Evolutionary conservation across 2,113 vertebrate genomes (phyloP), one percentile per base, ranked within the genome.

Genomic region (Nycticorax nycticorax): DNA sequence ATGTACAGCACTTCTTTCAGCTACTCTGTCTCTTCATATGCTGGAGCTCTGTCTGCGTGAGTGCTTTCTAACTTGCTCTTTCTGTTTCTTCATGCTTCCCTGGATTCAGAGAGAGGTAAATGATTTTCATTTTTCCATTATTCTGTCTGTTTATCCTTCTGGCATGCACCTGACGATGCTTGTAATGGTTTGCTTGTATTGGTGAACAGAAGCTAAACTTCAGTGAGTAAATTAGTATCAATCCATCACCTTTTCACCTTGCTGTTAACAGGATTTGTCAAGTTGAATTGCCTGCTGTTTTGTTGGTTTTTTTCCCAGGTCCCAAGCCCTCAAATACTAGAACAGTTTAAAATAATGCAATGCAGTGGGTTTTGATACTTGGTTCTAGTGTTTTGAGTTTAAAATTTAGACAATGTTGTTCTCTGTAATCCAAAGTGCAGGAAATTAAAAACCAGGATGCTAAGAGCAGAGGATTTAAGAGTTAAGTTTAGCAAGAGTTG

Each of bases 51-150:
- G 71, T 86, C 78, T 93, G 26, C 3, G 12, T 85, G 92, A 93
- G 84, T 67, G 77, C 93, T 83, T 93, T 92, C 97, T 98, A 98
- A 98, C 97, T 45, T 96, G 91, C 69, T 98, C 94, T 98, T 97
- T 98, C 97, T 98, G 56, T 98, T 98, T 97, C 95, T 97, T 97
- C 97, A 98, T 97, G 98, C 99, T 98, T 97, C 85, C 98, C 95
- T 60, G 99, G 99, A 99, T 85, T 97, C 98, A 99, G 99, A 98
- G 99, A 99, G 98, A 99, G 98, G 98, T 99, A 99, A 99, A 97
- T 84, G 5, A 52, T 91, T 96, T 97, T 96, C 30, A 1, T 87
- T 96, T 97, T 88, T 94, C 73, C 30, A 10, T 89, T 91, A 53
- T 92, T 47, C 52, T 47, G 39, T 73, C 15, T 95, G 89, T 95